Evolutionary conservation across 2,113 vertebrate species (phyloP).

Genomic region (Lates calcarifer): DNA sequence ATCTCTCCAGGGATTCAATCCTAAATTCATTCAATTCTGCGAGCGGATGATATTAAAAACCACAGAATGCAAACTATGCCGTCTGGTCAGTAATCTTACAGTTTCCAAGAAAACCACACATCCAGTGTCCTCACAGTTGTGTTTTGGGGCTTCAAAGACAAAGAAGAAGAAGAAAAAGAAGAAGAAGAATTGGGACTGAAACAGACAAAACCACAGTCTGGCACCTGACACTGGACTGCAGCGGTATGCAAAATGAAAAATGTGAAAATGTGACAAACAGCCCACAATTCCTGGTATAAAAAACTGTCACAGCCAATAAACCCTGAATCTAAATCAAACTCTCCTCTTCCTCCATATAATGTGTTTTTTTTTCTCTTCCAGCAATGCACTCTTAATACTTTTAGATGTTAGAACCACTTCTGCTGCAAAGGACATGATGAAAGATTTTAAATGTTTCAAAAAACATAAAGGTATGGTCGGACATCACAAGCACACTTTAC

Average conservation of each 20-base stretch:
- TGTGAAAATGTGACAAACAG: background rate
- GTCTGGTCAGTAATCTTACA: background rate
- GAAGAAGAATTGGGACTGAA: conserved; percentile 12
- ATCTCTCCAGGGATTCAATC: background rate
- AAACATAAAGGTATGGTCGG: background rate
- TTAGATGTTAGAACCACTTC: background rate
- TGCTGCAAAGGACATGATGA: background rate
- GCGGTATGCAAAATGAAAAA: background rate
- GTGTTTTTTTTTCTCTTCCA: background rate
- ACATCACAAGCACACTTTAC: background rate
- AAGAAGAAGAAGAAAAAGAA: background rate
- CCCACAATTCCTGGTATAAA: background rate
- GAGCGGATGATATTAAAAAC: background rate
- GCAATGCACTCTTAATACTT: background rate
- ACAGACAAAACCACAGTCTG: conserved; percentile 32
- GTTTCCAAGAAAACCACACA: background rate
- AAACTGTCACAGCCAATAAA: background rate
- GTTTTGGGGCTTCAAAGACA: background rate
- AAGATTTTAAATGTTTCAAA: background rate
- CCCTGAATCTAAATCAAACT: background rate
- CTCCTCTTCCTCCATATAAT: background rate
- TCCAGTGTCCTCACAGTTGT: background rate
- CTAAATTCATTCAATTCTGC: background rate
- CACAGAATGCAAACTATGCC: background rate
- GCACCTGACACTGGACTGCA: background rate